These are phyloP conservation scores for Thunnus maccoyii DNA, from an alignment of 2,113 vertebrate species.

Conservation along the genomic window DNA sequence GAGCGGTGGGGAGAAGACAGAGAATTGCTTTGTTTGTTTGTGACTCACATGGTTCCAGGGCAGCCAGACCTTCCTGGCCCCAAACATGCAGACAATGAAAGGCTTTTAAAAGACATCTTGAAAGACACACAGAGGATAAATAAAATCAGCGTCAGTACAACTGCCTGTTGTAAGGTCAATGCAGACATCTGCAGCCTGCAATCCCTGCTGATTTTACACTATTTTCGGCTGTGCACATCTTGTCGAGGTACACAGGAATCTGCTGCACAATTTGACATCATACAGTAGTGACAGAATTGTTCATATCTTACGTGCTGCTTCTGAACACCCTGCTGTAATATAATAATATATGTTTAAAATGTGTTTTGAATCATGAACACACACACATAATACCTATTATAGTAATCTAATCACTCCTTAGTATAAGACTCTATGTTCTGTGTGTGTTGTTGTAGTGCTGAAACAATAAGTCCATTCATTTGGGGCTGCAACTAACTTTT, in stretches of 20 bases:
- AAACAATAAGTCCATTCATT: too few species aligned
- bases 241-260: background rate
- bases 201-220: slow-evolving; percentile 5
- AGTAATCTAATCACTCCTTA: too few species aligned
- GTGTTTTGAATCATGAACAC: too few species aligned
- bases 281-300: background rate
- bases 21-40: slow-evolving; percentile 70
- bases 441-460: too few species aligned
- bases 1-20: slow-evolving; percentile 55
- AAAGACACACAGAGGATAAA: slow-evolving; percentile 51
- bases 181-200: slow-evolving; percentile 43
- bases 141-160: slow-evolving; percentile 39
- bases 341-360: too few species aligned
- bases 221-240: background rate
- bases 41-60: slow-evolving; percentile 69
- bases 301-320: background rate
- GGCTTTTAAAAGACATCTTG: slow-evolving; percentile 46
- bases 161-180: slow-evolving; percentile 41
- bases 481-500: too few species aligned
- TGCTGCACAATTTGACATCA: background rate
- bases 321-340: background rate
- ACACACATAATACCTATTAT: too few species aligned
- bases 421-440: too few species aligned
- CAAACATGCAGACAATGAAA: slow-evolving; percentile 54
- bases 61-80: slow-evolving; percentile 40